Evolutionary conservation across 92 coral and sea anemone species (phyloP).

Genomic region (Epizoanthus fatuus): DNA sequence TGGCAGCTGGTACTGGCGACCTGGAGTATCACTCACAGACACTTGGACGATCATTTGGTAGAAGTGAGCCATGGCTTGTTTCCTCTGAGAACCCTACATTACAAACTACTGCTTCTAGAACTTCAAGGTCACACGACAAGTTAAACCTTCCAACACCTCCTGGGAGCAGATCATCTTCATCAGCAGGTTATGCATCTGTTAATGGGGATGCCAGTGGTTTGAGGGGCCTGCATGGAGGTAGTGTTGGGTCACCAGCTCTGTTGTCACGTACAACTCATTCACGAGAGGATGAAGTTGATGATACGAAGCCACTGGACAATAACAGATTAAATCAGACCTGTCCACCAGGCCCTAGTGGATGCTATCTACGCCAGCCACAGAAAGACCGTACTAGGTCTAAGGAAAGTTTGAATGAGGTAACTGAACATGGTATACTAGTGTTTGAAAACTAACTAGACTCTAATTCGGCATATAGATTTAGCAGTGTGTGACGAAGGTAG

Average conservation of each 20-base stretch:
- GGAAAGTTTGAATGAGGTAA: slow-evolving; percentile 1
- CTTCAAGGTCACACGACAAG: slow-evolving; percentile 17
- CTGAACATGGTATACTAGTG: not conserved
- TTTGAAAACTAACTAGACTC: too few relatives aligned
- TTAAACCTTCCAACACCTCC: slow-evolving; percentile 67
- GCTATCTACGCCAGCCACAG: slow-evolving; percentile 51
- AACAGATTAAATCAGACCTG: slow-evolving; percentile 53
- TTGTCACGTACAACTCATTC: too few relatives aligned
- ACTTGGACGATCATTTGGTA: slow-evolving; percentile 15
- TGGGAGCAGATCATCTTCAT: slow-evolving; percentile 47
- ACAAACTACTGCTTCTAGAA: not conserved
- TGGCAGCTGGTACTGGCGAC: slow-evolving; percentile 2
- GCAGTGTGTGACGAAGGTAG: too few relatives aligned
- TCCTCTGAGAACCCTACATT: not conserved
- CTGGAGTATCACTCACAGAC: slow-evolving; percentile 4
- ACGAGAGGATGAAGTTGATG: slow-evolving; percentile 30
- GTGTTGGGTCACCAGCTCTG: not conserved
- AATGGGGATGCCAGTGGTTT: slow-evolving; percentile 17
- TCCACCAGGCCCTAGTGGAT: slow-evolving; percentile 64
- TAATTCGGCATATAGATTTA: too few relatives aligned
- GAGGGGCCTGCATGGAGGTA: not conserved
- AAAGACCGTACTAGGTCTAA: not conserved
- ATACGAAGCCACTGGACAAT: slow-evolving; percentile 18
- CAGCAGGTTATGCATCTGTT: slow-evolving; percentile 32
- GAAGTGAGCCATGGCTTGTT: slow-evolving; percentile 42